Evolutionary conservation across 2,113 vertebrate genomes (phyloP), one percentile per base, ranked within the genome.

Genomic region (Menidia beryllina): DNA sequence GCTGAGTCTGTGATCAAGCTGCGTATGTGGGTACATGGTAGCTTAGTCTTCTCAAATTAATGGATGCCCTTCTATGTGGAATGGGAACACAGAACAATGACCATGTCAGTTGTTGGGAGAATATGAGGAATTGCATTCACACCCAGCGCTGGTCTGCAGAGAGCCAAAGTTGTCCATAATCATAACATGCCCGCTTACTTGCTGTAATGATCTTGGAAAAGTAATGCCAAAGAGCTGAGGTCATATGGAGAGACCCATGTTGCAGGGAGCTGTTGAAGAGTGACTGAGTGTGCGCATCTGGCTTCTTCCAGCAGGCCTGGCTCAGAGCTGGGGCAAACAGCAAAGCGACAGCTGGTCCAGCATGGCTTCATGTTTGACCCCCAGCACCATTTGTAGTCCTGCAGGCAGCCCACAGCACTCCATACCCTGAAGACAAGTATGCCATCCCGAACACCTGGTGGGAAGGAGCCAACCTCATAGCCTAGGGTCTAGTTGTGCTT

Each of bases 301-400:
- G 91, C 86, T 84, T 72, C 69, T 77, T 90, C 77, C 69, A 88
- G 81, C 43, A 74, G 82, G 76, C 81, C 69, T 69, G 87, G 78
- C 90, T 85, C 70, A 43, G 84, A 88, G 86, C 86, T 84, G 67
- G 66, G 79, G 86, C 77, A 79, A 87, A 88, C 90, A 89, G 91
- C 79, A 84, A 88, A 84, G 88, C 87, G 93, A 93, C 94, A 94
- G 94, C 94, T 94, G 94, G 94, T 94, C 86, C 83, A 81, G 78
- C 86, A 82, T 80, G 91, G 88, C 92, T 91, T 90, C 87, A 89
- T 93, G 91, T 93, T 91, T 92, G 91, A 93, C 93, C 93, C 91
- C 70, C 88, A 88, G 80, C 87, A 87, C 88, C 72, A 72, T 72
- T 88, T 86, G 87, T 91, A 89, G 84, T 90, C 88, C 67, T 34